Evolutionary conservation across 1,140 invertebrate genomes (phyloP), one percentile per base, ranked within the genome.

Genomic region (Panagrolaimus sp.): DNA sequence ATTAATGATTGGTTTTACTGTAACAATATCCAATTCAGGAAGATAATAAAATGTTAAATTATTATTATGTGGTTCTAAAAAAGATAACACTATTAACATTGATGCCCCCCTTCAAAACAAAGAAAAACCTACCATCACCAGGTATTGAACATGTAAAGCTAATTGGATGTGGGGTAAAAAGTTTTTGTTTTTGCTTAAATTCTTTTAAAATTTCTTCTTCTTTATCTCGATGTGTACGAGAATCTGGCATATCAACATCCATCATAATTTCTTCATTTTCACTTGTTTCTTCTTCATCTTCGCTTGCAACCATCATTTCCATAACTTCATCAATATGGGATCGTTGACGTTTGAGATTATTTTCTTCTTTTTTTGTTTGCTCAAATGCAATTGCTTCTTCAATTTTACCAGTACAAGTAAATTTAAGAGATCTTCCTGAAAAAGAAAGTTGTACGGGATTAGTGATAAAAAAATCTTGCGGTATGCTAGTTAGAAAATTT

Each of bases 211-310:
- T 20, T 16, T 57, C 51, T 27, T 57, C 51, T 9, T 57, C 27
- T 5, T 57, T 57, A 0, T 20, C 11, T 25, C 51, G 20, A 1
- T 57, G 20, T 1, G 51, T 27, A 1, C 51, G 14, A 57, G 51
- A 57, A 57, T 57, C 51, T 11, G 51, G 51, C 13, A 27, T 27
- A 57, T 57, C 51, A 16, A 57, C 51, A 9, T 57, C 51, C 51
- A 57, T 57, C 9, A 27, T n/a, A n/a, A n/a, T 2, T 13, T 57
- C 51, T 8, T 5, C 51, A 25, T 57, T 27, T 11, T 57, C 51
- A 16, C 27, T 27, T n/a, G n/a, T n/a, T 13, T 57, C 51, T 25
- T 57, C 51, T 20, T 57, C 51, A 27, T 38, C 31, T 4, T 38
- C 31, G 7, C 31, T 38, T 7, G 7, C 31, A 38, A 38, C 2